Conservation (phyloP, 2,797 vertebrate genomes). For the Eospalax fontanierii region DNA sequence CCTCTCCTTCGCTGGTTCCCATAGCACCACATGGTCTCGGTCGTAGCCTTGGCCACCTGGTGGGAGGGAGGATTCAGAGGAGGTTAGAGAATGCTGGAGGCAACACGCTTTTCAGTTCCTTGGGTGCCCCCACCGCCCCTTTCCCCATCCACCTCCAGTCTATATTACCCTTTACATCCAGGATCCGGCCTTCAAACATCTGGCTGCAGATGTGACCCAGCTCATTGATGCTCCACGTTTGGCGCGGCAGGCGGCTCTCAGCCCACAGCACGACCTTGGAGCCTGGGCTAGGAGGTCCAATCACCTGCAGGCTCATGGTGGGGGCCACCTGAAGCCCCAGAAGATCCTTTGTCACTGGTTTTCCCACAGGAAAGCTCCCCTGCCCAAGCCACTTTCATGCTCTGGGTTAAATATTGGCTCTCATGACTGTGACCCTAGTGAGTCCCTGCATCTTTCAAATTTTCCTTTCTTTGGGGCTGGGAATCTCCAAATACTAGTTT, state of each 20-base stretch:
- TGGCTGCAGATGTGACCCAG: slow-evolving; percentile 92
- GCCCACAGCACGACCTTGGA: slow-evolving; percentile 96
- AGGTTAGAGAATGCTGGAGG: neutral
- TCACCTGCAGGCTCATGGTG: slow-evolving; percentile 96
- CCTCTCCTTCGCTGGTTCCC: slow-evolving; percentile 90
- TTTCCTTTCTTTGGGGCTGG: neutral
- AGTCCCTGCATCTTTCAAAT: neutral
- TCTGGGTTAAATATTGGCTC: neutral
- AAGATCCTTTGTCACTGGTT: slow-evolving; percentile 8
- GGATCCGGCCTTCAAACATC: slow-evolving; percentile 93
- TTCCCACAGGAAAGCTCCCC: neutral
- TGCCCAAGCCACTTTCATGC: neutral
- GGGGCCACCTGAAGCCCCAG: slow-evolving; percentile 90
- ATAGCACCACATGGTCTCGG: slow-evolving; percentile 93
- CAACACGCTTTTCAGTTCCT: neutral
- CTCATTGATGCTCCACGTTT: slow-evolving; percentile 93
- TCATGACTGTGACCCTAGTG: neutral
- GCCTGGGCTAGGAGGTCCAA: slow-evolving; percentile 92
- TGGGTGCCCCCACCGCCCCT: neutral
- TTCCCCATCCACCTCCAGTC: neutral
- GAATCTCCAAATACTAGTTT: neutral
- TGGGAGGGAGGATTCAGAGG: accelerated
- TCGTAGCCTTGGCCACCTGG: slow-evolving; percentile 95
- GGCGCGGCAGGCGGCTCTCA: slow-evolving; percentile 93
- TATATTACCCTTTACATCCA: slow-evolving; percentile 95